Base-by-base conservation (phyloP, 2,888 invertebrate species). In the Diloba caeruleocephala region DNA sequence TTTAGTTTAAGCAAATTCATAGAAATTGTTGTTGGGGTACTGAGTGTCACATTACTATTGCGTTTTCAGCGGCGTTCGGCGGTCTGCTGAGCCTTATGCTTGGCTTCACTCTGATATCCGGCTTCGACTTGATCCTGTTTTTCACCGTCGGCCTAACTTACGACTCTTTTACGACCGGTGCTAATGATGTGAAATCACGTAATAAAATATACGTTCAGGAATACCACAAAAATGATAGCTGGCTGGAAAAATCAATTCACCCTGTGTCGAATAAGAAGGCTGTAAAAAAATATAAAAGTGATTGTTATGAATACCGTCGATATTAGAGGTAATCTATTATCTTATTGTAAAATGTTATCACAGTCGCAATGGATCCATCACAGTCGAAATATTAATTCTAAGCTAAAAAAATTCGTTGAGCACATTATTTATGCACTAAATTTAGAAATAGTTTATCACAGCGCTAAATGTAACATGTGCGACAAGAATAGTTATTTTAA, bases 61-160 rank as follows among this genome's bases (percentile, higher is more conserved):
- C 48, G 32, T 73, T 94, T 94, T 69, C 88, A 96, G 96, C 96
- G 67, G 95, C 96, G 1, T 96, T 96, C 70, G 96, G 96, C 0
- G 96, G 96, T 10, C 89, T 96, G 0, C 84, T 96, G 1, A 95
- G 96, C 26, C 85, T 96, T 5, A 95, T 96, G 84, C 93, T 96
- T 21, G 96, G 96, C 2, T 96, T 96, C 75, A 96, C 96, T 38
- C 90, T 96, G 15, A 94, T 96, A 62, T 95, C 96, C 0, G 95
- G 94, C 1, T 94, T 96, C 61, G 96, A 96, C 79, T 81, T 96
- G 38, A 57, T 96, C 4, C 93, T 96, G 50, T 96, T 95, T 71
- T 93, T 96, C 46, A 90, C 93, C 0, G 87, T 95, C 55, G 89
- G 94, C 36, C 83, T 95, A 0, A 69, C 87, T 1, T 94, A 92